phyloP scores from a whole-genome alignment of 2,113 vertebrate species.

The Microcebus lehilahytsara region DNA sequence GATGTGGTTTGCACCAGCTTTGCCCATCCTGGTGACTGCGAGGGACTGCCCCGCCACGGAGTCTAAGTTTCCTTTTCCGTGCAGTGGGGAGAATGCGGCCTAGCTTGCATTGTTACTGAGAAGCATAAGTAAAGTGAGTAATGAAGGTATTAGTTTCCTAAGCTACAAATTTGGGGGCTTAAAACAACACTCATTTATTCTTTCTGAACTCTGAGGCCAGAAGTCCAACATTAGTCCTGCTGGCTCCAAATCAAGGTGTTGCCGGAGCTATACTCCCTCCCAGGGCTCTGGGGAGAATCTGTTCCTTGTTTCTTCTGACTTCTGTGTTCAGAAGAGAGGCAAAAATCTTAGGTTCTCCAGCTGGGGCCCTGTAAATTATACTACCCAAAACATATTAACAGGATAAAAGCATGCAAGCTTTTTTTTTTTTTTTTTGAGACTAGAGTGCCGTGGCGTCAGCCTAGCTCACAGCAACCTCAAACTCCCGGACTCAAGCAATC shows the following conservation, averaged over 20 bases:
- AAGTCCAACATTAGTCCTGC: neutral
- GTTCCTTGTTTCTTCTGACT: no score
- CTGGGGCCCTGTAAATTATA: neutral
- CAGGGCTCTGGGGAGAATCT: neutral
- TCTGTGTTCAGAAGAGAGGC: neutral
- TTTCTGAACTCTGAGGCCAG: neutral
- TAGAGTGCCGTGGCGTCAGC: no score
- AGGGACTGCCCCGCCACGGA: fast-evolving
- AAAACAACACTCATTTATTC: neutral
- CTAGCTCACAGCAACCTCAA: no score
- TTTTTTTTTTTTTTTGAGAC: no score
- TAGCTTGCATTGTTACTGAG: neutral
- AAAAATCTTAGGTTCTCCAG: neutral
- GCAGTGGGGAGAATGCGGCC: neutral
- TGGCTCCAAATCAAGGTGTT: neutral
- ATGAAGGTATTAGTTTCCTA: neutral
- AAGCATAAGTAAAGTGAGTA: neutral
- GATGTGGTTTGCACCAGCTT: neutral
- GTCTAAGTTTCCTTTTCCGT: neutral
- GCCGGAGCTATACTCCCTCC: fast-evolving
- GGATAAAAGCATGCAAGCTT: neutral
- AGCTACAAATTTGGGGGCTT: neutral
- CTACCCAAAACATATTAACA: neutral
- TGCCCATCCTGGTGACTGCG: neutral
- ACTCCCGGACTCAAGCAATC: no score